A percentile compares a stretch with the other conserved stretches of the same genome.
Conservation (phyloP, 1,140 invertebrate species). For the Leptopilina boulardi region DNA sequence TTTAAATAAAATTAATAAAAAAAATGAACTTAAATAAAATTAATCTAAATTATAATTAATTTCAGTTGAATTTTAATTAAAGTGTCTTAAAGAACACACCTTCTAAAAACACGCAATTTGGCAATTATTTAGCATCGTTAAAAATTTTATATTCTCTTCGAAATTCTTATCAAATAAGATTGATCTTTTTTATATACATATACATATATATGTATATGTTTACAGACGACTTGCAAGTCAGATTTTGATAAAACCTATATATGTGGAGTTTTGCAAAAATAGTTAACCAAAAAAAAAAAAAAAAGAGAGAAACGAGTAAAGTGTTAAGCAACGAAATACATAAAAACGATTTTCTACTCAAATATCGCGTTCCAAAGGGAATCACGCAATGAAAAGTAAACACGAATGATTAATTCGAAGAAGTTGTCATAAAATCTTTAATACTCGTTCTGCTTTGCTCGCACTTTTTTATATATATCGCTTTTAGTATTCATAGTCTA, state of each 20-base stretch:
- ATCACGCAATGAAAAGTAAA: slow-evolving; percentile 31
- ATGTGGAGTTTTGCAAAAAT: not conserved
- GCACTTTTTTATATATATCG: slow-evolving; percentile 14
- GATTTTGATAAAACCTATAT: not conserved
- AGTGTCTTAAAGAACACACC: slow-evolving; percentile 47
- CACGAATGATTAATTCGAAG: slow-evolving; percentile 23
- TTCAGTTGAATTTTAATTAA: slow-evolving; percentile 50
- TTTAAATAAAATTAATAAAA: slow-evolving; percentile 27
- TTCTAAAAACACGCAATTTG: slow-evolving; percentile 70
- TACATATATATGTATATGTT: too few relatives aligned
- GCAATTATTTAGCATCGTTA: slow-evolving; percentile 74
- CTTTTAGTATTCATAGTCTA: slow-evolving; percentile 16
- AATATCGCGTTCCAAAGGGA: too few relatives aligned
- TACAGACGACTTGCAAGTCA: slow-evolving; percentile 31
- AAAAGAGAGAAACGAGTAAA: not conserved
- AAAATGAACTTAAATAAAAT: too few relatives aligned
- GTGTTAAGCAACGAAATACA: not conserved
- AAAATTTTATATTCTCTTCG: slow-evolving; percentile 68
- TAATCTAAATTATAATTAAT: slow-evolving; percentile 41
- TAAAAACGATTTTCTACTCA: not conserved
- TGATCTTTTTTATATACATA: slow-evolving; percentile 58
- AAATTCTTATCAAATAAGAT: slow-evolving; percentile 63
- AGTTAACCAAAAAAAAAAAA: not conserved
- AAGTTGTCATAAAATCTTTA: slow-evolving; percentile 6
- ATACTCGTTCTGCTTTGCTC: not conserved